These are phyloP conservation scores for Dryococelus australis DNA, from an alignment of 2,888 invertebrate genomes.

Conservation along the genomic window DNA sequence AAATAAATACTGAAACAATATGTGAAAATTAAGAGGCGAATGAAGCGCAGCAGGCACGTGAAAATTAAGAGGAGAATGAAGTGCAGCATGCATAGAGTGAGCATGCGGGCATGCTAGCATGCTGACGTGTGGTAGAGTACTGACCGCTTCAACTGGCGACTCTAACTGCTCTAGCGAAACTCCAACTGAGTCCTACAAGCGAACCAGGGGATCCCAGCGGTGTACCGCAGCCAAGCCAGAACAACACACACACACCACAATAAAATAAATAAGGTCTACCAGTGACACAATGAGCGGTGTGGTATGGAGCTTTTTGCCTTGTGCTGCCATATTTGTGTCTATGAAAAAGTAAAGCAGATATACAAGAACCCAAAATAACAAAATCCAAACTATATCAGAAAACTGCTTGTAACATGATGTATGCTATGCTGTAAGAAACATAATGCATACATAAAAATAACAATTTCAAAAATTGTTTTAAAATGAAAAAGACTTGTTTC, in stretches of 20 bases:
- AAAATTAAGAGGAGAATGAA: neutral
- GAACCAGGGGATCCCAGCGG: constrained; percentile 49
- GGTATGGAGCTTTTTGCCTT: neutral
- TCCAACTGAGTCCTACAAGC: constrained; percentile 57
- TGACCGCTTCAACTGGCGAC: constrained; percentile 57
- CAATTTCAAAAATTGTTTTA: too few species aligned
- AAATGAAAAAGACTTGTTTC: too few species aligned
- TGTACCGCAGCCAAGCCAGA: constrained; percentile 36
- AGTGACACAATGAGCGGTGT: neutral
- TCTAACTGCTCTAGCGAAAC: constrained; percentile 58
- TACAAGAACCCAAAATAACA: neutral
- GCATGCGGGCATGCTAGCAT: neutral
- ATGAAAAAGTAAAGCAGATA: neutral
- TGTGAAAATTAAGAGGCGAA: neutral
- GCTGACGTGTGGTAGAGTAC: constrained; percentile 49
- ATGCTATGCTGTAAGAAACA: too few species aligned
- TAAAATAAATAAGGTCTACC: constrained; percentile 22
- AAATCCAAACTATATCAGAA: too few species aligned
- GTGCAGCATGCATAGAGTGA: neutral
- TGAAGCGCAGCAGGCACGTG: neutral
- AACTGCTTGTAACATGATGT: too few species aligned
- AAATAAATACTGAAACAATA: neutral
- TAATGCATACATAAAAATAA: too few species aligned
- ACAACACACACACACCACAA: constrained; percentile 36
- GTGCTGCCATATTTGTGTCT: neutral